Conservation (phyloP, 2,888 invertebrate species). For the Aspidiotus rigidus region DNA sequence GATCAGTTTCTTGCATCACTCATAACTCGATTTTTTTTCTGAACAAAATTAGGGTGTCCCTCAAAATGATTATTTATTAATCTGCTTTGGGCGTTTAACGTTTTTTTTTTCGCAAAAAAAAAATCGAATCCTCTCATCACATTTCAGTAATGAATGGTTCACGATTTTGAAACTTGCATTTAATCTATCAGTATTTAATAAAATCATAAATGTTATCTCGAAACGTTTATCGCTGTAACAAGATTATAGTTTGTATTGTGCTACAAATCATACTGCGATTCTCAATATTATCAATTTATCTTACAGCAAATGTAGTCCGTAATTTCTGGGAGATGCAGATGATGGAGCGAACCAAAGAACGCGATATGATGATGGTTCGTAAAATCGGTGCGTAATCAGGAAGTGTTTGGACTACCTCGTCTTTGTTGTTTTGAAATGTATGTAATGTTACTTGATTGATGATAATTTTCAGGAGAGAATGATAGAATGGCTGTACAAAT, state of each 20-base stretch:
- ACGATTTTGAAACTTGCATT: too few relatives aligned
- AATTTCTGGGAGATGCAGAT: conserved; percentile 85
- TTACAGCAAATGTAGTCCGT: conserved; percentile 76
- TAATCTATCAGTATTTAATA: too few relatives aligned
- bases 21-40: too few relatives aligned
- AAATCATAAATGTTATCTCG: not conserved
- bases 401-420: not conserved
- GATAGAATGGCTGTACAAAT: conserved; percentile 74
- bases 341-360: conserved; percentile 76
- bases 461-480: conserved; percentile 44
- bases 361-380: conserved; percentile 69
- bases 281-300: not conserved
- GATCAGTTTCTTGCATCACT: too few relatives aligned
- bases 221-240: not conserved
- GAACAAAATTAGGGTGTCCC: too few relatives aligned
- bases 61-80: too few relatives aligned
- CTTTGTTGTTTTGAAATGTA: not conserved
- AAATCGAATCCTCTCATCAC: too few relatives aligned
- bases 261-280: too few relatives aligned
- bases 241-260: too few relatives aligned
- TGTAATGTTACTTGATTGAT: not conserved
- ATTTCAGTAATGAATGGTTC: too few relatives aligned
- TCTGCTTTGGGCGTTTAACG: too few relatives aligned
- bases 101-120: too few relatives aligned
- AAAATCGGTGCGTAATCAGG: conserved; percentile 52